Conservation (phyloP, 2,113 vertebrate species). For the Lonchura striata region DNA sequence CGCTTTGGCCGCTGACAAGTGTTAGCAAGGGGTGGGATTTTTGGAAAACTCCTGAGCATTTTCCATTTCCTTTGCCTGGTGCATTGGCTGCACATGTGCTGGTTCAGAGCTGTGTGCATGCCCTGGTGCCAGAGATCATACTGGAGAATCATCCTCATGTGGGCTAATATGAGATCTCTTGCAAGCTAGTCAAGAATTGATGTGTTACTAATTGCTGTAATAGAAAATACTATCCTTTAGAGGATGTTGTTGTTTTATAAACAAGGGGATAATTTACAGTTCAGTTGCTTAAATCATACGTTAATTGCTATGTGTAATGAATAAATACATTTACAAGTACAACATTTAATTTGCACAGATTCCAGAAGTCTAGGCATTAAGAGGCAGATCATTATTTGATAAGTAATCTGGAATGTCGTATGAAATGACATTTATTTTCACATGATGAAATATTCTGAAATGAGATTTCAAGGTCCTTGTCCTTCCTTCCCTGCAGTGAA, state of each 20-base stretch:
- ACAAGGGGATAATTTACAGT: constrained; percentile 42
- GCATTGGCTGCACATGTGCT: accelerated
- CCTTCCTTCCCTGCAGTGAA: neutral
- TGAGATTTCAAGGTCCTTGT: neutral
- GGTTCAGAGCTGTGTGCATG: neutral
- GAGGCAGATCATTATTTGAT: constrained; percentile 22
- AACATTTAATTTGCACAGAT: constrained; percentile 15
- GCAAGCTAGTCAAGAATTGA: neutral
- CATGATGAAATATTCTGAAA: neutral
- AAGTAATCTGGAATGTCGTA: neutral
- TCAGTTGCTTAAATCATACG: constrained; percentile 7
- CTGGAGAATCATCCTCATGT: neutral
- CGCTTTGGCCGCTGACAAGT: neutral
- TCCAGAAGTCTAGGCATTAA: neutral
- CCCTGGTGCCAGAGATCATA: neutral
- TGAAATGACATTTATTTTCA: constrained; percentile 32
- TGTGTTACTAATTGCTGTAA: constrained; percentile 30
- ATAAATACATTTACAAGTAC: constrained; percentile 36
- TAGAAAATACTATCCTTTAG: constrained; percentile 17
- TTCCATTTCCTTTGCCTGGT: neutral
- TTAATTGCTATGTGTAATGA: constrained; percentile 32
- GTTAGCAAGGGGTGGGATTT: neutral
- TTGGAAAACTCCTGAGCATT: neutral
- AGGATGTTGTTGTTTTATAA: constrained; percentile 40
- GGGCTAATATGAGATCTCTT: neutral